Base-by-base conservation (phyloP, 2,797 vertebrate species). In the Lithobates sylvaticus region DNA sequence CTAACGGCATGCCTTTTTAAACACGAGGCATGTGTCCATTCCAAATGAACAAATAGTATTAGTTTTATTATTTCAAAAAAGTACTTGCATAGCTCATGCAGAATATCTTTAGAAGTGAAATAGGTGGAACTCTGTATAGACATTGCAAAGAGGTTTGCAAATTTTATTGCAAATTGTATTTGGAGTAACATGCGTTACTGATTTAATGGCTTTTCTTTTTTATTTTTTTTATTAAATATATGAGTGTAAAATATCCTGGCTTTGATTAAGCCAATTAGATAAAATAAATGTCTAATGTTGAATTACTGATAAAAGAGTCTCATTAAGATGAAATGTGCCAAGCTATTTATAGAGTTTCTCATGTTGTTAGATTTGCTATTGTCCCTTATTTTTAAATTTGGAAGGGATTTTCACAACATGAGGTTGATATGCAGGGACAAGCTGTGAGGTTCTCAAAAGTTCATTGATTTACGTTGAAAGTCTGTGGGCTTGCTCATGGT, bases 251-350 rank as follows among this genome's bases (percentile, higher is more conserved):
- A 81, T 76, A 86, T 81, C 61, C 78, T 71, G 44, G 47, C 84
- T 64, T n/a, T 86, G 71, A 85, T 81, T 86, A 86, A 70, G 68
- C 67, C 71, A 77, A 86, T 86, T 86, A 81, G 44, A 58, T 81
- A 10, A 81, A 86, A 86, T 76, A 81, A 82, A 81, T 86, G 78
- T 70, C 84, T 32, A 26, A 85, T 79, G 58, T 50, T 29, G 9
- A 85, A 85, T 67, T 50, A 36, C 78, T 76, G 78, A 86, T 86
- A 64, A 86, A 81, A 82, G 73, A 69, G 21, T 5, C 78, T 81
- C 84, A 86, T 86, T 86, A 81, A 76, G 75, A 86, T 67, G 70
- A 64, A 77, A 81, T 86, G 73, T 82, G 73, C 32, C 4, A 10
- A 10, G 47, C 42, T 86, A 76, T 86, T 81, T 82, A 68, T 77